A percentile compares a stretch with the other conserved stretches of the same genome.
Conservation (phyloP, 1,140 invertebrate genomes). For the Drosophila bifasciata region DNA sequence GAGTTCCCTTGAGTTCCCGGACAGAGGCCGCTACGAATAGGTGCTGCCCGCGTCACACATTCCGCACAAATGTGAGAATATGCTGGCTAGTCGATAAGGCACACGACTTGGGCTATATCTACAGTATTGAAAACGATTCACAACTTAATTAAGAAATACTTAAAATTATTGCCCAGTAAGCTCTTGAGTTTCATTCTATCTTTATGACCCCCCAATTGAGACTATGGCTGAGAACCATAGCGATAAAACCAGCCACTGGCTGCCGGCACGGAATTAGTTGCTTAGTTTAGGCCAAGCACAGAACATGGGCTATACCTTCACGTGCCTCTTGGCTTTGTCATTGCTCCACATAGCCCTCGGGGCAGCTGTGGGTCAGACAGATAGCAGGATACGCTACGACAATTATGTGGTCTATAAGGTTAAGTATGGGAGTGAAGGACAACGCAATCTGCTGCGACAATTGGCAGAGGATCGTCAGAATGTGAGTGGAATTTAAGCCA, state of each 20-base stretch:
- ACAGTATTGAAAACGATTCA: background rate
- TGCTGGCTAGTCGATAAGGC: constrained; percentile 9
- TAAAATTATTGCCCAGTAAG: constrained; percentile 1
- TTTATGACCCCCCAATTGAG: constrained; percentile 40
- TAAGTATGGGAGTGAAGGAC: constrained; percentile 30
- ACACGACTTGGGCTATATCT: background rate
- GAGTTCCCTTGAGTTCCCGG: too few species aligned
- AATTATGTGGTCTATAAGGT: constrained; percentile 62
- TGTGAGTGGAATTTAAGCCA: constrained; percentile 27
- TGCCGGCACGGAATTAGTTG: constrained; percentile 24
- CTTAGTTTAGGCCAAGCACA: background rate
- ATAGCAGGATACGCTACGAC: constrained; percentile 60
- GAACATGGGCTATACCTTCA: constrained; percentile 33
- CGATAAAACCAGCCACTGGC: constrained; percentile 21
- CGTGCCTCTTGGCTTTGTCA: background rate
- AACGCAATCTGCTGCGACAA: constrained; percentile 33
- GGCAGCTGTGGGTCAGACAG: constrained; percentile 12
- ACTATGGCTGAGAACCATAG: background rate
- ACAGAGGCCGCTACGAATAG: too few species aligned
- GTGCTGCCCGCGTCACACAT: too few species aligned
- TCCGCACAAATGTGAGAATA: too few species aligned
- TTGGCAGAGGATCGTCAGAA: constrained; percentile 24
- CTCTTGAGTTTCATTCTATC: constrained; percentile 18
- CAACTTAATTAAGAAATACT: background rate
- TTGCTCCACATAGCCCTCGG: constrained; percentile 6